phyloP scores from a whole-genome alignment of 1,140 invertebrate species.

The Drosophila tani region DNA sequence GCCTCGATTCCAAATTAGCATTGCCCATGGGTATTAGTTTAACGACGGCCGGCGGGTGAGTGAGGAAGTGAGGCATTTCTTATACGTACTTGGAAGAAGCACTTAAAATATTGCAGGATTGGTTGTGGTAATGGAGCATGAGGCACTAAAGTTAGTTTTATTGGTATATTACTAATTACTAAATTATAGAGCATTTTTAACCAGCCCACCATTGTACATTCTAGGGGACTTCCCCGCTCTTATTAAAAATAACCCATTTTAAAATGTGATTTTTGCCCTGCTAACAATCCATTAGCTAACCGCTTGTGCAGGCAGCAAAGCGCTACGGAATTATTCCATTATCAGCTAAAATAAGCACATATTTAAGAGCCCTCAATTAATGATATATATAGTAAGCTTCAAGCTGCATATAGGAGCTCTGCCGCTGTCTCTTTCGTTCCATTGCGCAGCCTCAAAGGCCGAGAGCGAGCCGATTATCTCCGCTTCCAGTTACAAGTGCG shows the following conservation, averaged over 20 bases:
- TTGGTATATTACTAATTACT: neutral
- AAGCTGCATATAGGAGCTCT: neutral
- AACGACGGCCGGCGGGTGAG: neutral
- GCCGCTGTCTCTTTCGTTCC: slow-evolving; percentile 8
- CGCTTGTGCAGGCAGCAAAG: slow-evolving; percentile 23
- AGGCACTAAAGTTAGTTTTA: neutral
- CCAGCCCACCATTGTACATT: neutral
- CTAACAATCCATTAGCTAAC: slow-evolving; percentile 63
- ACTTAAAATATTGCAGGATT: too few species aligned
- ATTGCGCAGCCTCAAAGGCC: slow-evolving; percentile 61
- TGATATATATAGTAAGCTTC: neutral
- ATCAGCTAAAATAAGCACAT: slow-evolving; percentile 46
- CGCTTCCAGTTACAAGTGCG: slow-evolving; percentile 31
- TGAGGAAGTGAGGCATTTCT: neutral
- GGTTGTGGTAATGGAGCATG: neutral
- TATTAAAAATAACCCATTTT: neutral
- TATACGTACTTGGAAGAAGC: neutral
- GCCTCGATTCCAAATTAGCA: slow-evolving; percentile 46
- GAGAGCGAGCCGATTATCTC: slow-evolving; percentile 53
- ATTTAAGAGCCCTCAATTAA: slow-evolving; percentile 31
- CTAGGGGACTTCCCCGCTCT: neutral
- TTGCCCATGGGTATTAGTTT: slow-evolving; percentile 49
- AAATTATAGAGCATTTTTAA: neutral
- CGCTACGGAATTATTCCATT: slow-evolving; percentile 44
- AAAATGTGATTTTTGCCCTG: slow-evolving; percentile 29